Conservation (phyloP, 2,797 vertebrate species). For the Enteromius unitaeniatus region DNA sequence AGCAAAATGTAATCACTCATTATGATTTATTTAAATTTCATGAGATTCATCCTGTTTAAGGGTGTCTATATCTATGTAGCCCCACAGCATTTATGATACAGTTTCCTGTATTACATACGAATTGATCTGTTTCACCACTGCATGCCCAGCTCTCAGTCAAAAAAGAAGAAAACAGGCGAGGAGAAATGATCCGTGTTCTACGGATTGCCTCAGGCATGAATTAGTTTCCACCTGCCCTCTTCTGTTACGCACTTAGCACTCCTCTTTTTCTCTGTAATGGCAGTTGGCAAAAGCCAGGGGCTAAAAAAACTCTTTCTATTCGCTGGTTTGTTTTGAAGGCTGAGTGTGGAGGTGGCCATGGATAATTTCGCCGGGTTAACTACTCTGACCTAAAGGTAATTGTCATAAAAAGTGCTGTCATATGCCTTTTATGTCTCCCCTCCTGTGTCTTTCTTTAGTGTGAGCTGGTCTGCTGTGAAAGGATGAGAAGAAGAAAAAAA, state of each 20-base stretch:
- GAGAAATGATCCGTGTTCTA: conserved; percentile 63
- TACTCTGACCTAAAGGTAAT: conserved; percentile 66
- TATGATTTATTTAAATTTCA: not conserved
- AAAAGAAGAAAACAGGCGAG: conserved; percentile 52
- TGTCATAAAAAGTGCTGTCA: conserved; percentile 62
- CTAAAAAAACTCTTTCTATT: conserved; percentile 61
- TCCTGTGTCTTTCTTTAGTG: conserved; percentile 44
- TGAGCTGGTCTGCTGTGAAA: not conserved
- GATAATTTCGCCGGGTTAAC: conserved; percentile 65
- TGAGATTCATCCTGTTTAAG: not conserved
- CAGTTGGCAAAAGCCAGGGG: conserved; percentile 62
- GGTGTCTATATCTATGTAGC: not conserved
- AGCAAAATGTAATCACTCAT: not conserved
- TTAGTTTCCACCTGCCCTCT: conserved; percentile 66
- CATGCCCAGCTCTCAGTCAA: conserved; percentile 46
- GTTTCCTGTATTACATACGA: conserved; percentile 44
- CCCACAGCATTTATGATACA: conserved; percentile 17
- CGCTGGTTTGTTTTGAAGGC: conserved; percentile 61
- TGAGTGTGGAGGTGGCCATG: conserved; percentile 57
- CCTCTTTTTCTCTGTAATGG: conserved; percentile 63
- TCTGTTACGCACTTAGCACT: conserved; percentile 65
- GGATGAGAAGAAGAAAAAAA: not conserved
- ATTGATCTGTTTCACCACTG: conserved; percentile 54
- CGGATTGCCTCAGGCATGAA: conserved; percentile 63
- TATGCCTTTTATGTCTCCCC: conserved; percentile 55